Base-by-base conservation (phyloP, 2,888 invertebrate genomes). In the Epinotia nisella region DNA sequence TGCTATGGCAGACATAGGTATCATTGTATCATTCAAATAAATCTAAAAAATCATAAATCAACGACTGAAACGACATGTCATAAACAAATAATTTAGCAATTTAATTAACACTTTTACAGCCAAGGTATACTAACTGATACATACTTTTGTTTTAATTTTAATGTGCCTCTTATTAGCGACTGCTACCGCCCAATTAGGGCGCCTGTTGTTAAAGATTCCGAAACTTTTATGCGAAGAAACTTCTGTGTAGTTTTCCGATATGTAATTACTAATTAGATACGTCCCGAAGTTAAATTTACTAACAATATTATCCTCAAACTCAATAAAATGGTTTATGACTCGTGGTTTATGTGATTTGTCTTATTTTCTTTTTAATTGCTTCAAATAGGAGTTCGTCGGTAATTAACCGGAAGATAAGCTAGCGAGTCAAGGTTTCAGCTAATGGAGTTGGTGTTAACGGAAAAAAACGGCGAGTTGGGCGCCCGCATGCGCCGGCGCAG, bases 401-500 rank as follows among this genome's bases (percentile, higher is more conserved):
- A 73, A 69, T 73, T 73, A 73, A 64, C 62, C 62, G 68, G 62
- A 69, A 64, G 68, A 69, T 73, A 69, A 73, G 68, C 62, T 64
- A 68, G 56, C 73, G 51, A 67, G 62, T 64, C 68, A 73, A 73
- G 73, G 73, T 62, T 73, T 73, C 70, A 68, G 64, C 68, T 73
- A 73, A 73, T 73, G 73, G 73, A 73, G 58, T 61, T 68, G 24
- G 51, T 69, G 68, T 59, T 49, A 67, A 67, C 62, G 62, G 62
- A 73, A 73, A 71, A n/a, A 72, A 73, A 64, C 58, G 58, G 73
- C 67, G 56, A 39, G 64, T 62, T 45, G 58, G 75, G 69, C 56
- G 75, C 75, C 78, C 76, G 77, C 68, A 77, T 75, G 75, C 74
- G 72, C 66, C 60, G 53, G 58, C 64, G 68, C 41, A 55, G 11